Evolutionary conservation across 2,113 vertebrate genomes (phyloP).

Genomic region (Octodon degus): DNA sequence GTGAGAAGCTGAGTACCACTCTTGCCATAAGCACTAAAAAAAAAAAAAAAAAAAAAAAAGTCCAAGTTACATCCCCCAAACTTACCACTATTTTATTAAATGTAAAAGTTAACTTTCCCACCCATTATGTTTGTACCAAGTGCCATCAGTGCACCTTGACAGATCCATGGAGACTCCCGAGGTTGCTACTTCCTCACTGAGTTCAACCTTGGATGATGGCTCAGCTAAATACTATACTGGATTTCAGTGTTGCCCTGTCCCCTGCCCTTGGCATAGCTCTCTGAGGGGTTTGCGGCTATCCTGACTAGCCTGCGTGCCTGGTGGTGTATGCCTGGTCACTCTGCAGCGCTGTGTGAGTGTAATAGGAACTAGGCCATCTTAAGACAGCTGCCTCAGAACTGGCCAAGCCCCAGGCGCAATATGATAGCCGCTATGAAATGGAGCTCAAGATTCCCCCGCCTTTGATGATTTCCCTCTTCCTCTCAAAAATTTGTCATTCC

Average conservation of each 20-base stretch:
- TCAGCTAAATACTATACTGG: slow-evolving; percentile 81
- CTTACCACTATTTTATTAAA: neutral
- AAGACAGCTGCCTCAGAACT: slow-evolving; percentile 88
- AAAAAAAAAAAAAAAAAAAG: neutral
- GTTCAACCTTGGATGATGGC: slow-evolving; percentile 80
- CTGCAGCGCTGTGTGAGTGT: slow-evolving; percentile 69
- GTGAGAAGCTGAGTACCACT: neutral
- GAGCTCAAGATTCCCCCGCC: slow-evolving; percentile 85
- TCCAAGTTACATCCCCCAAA: neutral
- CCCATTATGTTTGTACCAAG: slow-evolving; percentile 32
- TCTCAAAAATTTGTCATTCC: slow-evolving; percentile 87
- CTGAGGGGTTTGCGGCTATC: slow-evolving; percentile 83
- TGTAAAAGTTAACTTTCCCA: neutral
- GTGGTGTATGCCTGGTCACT: slow-evolving; percentile 74
- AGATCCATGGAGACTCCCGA: slow-evolving; percentile 57
- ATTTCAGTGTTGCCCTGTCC: slow-evolving; percentile 83
- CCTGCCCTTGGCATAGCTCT: slow-evolving; percentile 79
- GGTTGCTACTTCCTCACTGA: slow-evolving; percentile 72
- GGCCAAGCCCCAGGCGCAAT: slow-evolving; percentile 84
- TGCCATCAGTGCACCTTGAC: slow-evolving; percentile 7
- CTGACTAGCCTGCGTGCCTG: slow-evolving; percentile 81
- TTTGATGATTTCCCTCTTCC: slow-evolving; percentile 87
- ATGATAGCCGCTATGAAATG: slow-evolving; percentile 89
- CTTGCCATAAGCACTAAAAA: slow-evolving; percentile 4
- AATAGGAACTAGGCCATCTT: slow-evolving; percentile 81